These are phyloP conservation scores for Parascotia fuliginaria DNA, from an alignment of 2,888 invertebrate genomes.

Conservation along the genomic window DNA sequence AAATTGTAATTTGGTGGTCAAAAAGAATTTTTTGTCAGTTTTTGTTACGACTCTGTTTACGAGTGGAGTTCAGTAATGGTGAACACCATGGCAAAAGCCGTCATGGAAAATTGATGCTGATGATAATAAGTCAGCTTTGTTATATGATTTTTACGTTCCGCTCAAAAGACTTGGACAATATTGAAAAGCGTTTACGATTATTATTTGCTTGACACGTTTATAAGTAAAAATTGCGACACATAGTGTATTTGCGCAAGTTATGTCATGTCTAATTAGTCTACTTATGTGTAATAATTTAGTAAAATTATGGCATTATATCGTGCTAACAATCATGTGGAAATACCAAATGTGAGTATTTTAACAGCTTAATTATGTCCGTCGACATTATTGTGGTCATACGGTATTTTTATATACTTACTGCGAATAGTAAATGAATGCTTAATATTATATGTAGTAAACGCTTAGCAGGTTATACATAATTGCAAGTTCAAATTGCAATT, in stretches of 20 bases:
- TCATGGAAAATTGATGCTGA: too few species aligned
- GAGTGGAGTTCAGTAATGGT: too few species aligned
- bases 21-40: too few species aligned
- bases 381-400: constrained; percentile 18
- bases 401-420: constrained; percentile 17
- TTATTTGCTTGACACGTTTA: too few species aligned
- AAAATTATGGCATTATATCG: constrained; percentile 27
- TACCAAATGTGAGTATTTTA: constrained; percentile 20
- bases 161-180: too few species aligned
- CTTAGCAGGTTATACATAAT: not conserved
- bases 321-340: constrained; percentile 20
- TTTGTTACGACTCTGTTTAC: too few species aligned
- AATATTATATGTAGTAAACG: not conserved
- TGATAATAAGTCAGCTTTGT: too few species aligned
- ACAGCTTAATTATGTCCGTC: constrained; percentile 31
- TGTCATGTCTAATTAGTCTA: constrained; percentile 19
- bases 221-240: not conserved
- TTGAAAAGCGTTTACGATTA: too few species aligned
- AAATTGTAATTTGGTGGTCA: too few species aligned
- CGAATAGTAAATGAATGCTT: constrained; percentile 8
- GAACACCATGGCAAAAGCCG: too few species aligned
- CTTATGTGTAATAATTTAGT: constrained; percentile 30
- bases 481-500: not conserved
- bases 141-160: too few species aligned
- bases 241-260: not conserved